Evolutionary conservation across 2,113 vertebrate species (phyloP).

Genomic region (Callospermophilus lateralis): DNA sequence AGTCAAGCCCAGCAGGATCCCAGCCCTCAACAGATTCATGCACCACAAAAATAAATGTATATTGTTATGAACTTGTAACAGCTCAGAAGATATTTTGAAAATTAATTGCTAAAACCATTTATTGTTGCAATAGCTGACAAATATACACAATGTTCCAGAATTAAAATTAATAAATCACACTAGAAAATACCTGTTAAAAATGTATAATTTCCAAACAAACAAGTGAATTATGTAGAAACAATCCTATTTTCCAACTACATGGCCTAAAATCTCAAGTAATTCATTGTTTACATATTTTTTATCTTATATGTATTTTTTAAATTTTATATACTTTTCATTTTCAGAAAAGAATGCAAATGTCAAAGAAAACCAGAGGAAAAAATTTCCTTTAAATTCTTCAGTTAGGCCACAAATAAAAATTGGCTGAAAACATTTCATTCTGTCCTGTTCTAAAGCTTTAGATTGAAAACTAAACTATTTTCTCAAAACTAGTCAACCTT

Average conservation of each 20-base stretch:
- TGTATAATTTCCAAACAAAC: background rate
- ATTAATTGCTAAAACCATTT: background rate
- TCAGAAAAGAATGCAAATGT: slow-evolving; percentile 14
- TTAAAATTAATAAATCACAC: slow-evolving; percentile 35
- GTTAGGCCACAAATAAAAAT: slow-evolving; percentile 1
- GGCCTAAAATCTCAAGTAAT: background rate
- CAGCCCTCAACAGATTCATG: background rate
- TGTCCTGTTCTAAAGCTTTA: background rate
- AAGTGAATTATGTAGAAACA: slow-evolving; percentile 16
- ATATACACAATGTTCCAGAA: background rate
- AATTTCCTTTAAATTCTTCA: background rate
- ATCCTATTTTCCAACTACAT: slow-evolving; percentile 11
- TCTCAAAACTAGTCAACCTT: background rate
- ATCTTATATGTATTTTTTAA: background rate
- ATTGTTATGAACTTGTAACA: slow-evolving; percentile 27
- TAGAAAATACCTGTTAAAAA: background rate
- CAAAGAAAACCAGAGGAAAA: background rate
- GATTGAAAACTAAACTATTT: slow-evolving; percentile 23
- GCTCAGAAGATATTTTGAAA: background rate
- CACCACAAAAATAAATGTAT: slow-evolving; percentile 39
- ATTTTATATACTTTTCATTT: background rate
- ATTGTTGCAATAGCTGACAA: background rate
- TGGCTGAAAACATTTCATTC: background rate
- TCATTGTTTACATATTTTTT: background rate
- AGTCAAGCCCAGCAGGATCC: background rate